phyloP scores from a whole-genome alignment of 2,888 invertebrate species.

The Xanthorhoe designata region DNA sequence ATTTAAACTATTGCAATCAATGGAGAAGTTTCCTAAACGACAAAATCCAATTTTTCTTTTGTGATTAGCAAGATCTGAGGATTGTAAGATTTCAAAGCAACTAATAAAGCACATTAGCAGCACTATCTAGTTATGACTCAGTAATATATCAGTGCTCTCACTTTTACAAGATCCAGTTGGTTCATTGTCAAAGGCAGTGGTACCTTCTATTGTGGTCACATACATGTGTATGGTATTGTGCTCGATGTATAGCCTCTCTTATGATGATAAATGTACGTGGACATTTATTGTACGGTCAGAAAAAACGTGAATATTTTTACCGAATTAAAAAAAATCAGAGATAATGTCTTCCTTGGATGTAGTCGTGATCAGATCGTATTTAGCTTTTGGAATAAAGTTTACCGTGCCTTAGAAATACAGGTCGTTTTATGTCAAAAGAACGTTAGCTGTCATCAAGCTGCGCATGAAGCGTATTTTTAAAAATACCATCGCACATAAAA shows the following conservation, averaged over 20 bases:
- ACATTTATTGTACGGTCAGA: slow-evolving; percentile 56
- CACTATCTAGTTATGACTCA: neutral
- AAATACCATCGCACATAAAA: too few relatives aligned
- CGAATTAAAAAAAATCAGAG: neutral
- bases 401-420: too few relatives aligned
- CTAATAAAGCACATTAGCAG: slow-evolving; percentile 5
- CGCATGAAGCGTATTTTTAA: too few relatives aligned
- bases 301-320: neutral
- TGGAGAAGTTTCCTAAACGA: too few relatives aligned
- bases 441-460: too few relatives aligned
- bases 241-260: slow-evolving; percentile 64
- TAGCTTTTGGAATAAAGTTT: too few relatives aligned
- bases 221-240: slow-evolving; percentile 50
- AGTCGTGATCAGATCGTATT: too few relatives aligned
- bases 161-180: slow-evolving; percentile 16
- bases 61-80: too few relatives aligned
- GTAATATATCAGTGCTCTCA: slow-evolving; percentile 19
- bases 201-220: slow-evolving; percentile 37
- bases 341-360: too few relatives aligned
- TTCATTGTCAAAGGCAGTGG: slow-evolving; percentile 37
- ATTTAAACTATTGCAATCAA: too few relatives aligned
- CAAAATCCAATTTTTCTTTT: too few relatives aligned
- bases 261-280: slow-evolving; percentile 80
- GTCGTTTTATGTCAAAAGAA: too few relatives aligned
- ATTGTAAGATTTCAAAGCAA: neutral